Percentiles rank a stretch among this genome's conserved stretches.
These are phyloP conservation scores for Idaea biselata DNA, from an alignment of 2,888 invertebrate genomes.

Conservation along the genomic window DNA sequence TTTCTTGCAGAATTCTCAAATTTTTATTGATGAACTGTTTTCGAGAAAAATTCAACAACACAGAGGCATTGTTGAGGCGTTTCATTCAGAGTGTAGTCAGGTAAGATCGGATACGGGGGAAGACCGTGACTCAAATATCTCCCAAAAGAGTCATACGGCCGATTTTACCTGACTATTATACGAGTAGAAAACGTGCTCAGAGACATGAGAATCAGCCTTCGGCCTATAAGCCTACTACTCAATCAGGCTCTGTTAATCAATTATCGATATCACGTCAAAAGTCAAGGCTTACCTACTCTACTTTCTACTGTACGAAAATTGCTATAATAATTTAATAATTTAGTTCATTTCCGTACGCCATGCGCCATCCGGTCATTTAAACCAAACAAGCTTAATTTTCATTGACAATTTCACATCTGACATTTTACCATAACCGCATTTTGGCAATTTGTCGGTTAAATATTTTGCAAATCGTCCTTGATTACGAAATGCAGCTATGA, in stretches of 20 bases:
- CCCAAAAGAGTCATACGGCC: too few relatives aligned
- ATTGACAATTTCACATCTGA: slow-evolving; percentile 40
- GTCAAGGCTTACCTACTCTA: neutral
- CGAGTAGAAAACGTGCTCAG: too few relatives aligned
- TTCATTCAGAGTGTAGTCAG: too few relatives aligned
- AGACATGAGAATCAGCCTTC: too few relatives aligned
- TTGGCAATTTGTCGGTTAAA: slow-evolving; percentile 46
- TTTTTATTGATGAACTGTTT: too few relatives aligned
- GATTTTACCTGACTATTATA: too few relatives aligned
- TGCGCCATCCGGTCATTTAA: neutral
- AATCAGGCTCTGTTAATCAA: neutral
- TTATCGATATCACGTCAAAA: neutral
- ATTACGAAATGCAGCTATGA: slow-evolving; percentile 60
- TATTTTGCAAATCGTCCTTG: slow-evolving; percentile 71
- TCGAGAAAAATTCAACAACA: too few relatives aligned
- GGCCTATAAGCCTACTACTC: too few relatives aligned
- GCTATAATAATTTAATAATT: neutral
- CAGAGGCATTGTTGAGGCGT: too few relatives aligned
- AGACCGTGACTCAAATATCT: too few relatives aligned
- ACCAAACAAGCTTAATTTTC: slow-evolving; percentile 15
- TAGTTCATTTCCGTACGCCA: neutral
- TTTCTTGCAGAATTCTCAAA: too few relatives aligned
- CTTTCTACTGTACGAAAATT: neutral
- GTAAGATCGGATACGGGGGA: too few relatives aligned
- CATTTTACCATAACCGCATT: slow-evolving; percentile 54